Base-by-base conservation (phyloP, 2,797 vertebrate genomes). In the Tympanoctomys barrerae region DNA sequence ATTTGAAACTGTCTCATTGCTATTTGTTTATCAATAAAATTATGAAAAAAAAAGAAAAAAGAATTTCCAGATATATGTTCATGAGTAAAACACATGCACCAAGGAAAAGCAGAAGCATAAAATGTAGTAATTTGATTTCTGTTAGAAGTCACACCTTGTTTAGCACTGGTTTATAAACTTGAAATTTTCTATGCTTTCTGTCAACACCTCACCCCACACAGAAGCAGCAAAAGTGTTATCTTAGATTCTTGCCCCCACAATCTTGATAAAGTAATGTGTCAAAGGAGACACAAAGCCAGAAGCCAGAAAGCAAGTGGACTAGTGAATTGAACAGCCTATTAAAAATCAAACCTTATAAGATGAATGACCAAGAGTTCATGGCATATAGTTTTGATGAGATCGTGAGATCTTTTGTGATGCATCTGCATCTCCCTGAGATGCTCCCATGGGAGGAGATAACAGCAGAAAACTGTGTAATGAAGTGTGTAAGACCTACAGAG, bases 231-330 rank as follows among this genome's bases (percentile, higher is more conserved):
- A 84, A 94, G 6, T 1, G 21, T 54, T 77, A 26, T 31, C 21
- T 94, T n/a, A 77, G 87, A 19, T 84, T 96, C 42, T 21, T 75
- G 12, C 59, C 89, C 39, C n/a, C 57, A 89, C 78, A 92, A 96
- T 97, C 64, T 94, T 61, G 49, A 95, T 19, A 26, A 79, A 81
- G 13, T 85, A 86, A 33, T 97, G 82, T 1, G 33, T 11, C n/a
- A 49, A 70, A 75, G 92, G 86, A 83, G 64, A 87, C 3, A 79
- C 6, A 6, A 33, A 19, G 19, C 4, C 57, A 59, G 93, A 0
- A 33, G 16, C 21, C 2, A 1, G 12, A 13, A 78, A 93, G 0
- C 5, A 78, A 0, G 5, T 16, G 0, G 0, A 36, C 18, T 1
- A 1, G 2, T 22, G 62, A 26, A 7, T 7, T 59, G 11, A 2